Base-by-base conservation (phyloP, 2,113 vertebrate genomes). In the Esox niger region DNA sequence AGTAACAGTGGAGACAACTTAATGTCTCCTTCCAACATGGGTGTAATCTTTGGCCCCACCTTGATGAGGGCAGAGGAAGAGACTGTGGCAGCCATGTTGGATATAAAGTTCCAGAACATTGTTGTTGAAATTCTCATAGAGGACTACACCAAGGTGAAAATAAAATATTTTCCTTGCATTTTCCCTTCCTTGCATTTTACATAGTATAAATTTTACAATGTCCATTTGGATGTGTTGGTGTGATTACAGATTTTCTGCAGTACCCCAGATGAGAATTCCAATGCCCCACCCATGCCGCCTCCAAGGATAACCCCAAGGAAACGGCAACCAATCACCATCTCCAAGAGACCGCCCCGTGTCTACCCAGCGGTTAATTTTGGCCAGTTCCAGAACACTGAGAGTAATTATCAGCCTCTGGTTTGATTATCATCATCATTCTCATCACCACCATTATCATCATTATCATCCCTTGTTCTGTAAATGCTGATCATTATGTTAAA, bases 51-150 rank as follows among this genome's bases (percentile, higher is more conserved):
- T 25, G 96, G 96, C 17, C 97, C 96, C 2, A 99, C 97, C 0
- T 90, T 99, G 46, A 94, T 99, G 95, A 92, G 97, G 64, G 96
- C 97, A 0, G 93, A 97, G 83, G 95, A 94, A 84, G 97, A 98
- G 80, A 98, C 96, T 0, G 97, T 98, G 73, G 97, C 96, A 0
- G 97, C 97, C 2, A 99, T 99, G 97, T 91, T 99, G 92, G 96
- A 99, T 69, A 98, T 99, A 84, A 98, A 99, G 87, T 99, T 99
- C 84, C 97, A 99, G 80, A 98, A 99, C 82, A 98, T 98, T 0
- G 94, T 98, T 0, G 92, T 95, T 0, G 97, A 99, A 88, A 97
- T 98, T 83, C 90, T 99, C 63, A 98, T 99, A 1, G 96, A 98
- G 76, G 94, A 97, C 74, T 93, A 91, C 52, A 85, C 89, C 73